Evolutionary conservation across 2,888 invertebrate species (phyloP), one percentile per base, ranked within the genome.

Genomic region (Drosophila lacicola): DNA sequence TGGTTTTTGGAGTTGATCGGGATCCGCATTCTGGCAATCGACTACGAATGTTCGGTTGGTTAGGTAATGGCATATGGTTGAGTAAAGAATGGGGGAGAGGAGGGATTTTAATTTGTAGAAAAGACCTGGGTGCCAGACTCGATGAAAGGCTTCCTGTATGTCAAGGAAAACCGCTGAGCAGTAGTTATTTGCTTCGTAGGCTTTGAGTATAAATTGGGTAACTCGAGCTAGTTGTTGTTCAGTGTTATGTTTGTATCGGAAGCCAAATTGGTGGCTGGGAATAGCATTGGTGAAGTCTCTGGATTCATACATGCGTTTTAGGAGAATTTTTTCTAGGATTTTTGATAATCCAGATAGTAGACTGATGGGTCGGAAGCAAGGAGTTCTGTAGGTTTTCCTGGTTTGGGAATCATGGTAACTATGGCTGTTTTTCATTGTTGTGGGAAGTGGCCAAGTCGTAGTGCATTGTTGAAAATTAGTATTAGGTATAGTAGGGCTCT

Each of bases 361-460:
- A 45, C 60, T 61, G 3, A 61, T 61, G 10, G 51, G 60, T 10
- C 53, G 1, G 60, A 61, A 3, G 25, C 3, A 1, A n/a, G n/a
- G n/a, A n/a, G n/a, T n/a, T n/a, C n/a, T n/a, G n/a, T n/a, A 3
- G 45, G 46, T 9, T 47, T 56, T 1, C 46, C 56, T 2, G 56
- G 56, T 11, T 56, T 56, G 3, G 14, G 46, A 8, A 56, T 46
- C 39, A 47, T 46, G 3, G 5, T 39, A 4, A 56, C 25, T 0
- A 6, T 5, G 1, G 61, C 61, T 1, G 4, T 1, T 39, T 61
- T 53, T 41, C 61, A 56, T 17, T 56, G 46, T 3, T 25, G 14
- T 13, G 56, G n/a, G n/a, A n/a, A n/a, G n/a, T n/a, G n/a, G n/a
- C n/a, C n/a, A n/a, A n/a, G n/a, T n/a, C n/a, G n/a, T n/a, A n/a